Evolutionary conservation across 2,797 vertebrate genomes (phyloP).

Genomic region (Diglossa cyanea): DNA sequence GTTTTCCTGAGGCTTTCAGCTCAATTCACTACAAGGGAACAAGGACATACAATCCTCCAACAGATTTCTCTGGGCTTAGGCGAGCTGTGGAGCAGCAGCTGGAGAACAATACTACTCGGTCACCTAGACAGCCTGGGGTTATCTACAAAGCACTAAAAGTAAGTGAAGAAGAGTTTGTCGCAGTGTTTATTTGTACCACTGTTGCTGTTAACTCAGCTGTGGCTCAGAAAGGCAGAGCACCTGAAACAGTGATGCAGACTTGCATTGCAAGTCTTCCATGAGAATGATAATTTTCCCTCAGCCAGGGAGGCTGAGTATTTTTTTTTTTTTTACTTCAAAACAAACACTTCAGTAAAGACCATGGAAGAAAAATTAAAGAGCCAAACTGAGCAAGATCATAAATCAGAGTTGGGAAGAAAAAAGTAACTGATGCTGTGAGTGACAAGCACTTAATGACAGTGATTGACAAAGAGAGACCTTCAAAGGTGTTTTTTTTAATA

Average conservation of each 20-base stretch:
- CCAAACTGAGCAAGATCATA: not conserved
- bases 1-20: conserved; percentile 95
- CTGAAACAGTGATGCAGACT: not conserved
- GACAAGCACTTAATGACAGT: not conserved
- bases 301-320: not conserved
- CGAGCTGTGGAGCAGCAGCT: conserved; percentile 88
- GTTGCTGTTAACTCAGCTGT: not conserved
- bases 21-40: conserved; percentile 94
- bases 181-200: not conserved
- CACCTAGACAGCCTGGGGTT: conserved; percentile 88
- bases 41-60: conserved; percentile 92
- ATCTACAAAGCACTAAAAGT: conserved; percentile 96
- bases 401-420: not conserved
- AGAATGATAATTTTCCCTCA: not conserved
- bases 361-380: not conserved
- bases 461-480: not conserved
- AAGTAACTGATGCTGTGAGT: not conserved
- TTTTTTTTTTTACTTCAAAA: not conserved
- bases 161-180: conserved; percentile 1
- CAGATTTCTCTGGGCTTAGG: conserved; percentile 89
- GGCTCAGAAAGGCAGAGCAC: not conserved
- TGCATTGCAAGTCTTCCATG: not conserved
- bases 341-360: not conserved
- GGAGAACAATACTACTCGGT: conserved; percentile 92
- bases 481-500: not conserved